Conservation (phyloP, 1,140 invertebrate species). For the Drosophila truncata region DNA sequence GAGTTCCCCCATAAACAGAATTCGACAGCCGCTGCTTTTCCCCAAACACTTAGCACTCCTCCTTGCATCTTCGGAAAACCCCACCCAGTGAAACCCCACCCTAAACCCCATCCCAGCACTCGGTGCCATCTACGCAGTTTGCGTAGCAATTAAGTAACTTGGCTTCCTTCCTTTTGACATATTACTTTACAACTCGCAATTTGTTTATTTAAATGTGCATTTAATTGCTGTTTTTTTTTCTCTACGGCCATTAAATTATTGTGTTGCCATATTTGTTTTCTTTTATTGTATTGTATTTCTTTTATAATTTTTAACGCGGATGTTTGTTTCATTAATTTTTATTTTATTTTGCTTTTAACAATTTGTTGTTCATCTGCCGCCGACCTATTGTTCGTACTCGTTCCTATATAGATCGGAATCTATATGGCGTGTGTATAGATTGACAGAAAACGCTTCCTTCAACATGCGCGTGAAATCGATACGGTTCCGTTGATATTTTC, state of each 20-base stretch:
- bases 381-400: constrained; percentile 42
- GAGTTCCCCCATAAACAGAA: neutral
- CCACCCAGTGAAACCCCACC: constrained; percentile 5
- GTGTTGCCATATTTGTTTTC: constrained; percentile 12
- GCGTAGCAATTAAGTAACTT: constrained; percentile 41
- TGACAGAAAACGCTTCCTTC: constrained; percentile 39
- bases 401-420: constrained; percentile 43
- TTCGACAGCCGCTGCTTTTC: constrained; percentile 5
- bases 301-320: constrained; percentile 52
- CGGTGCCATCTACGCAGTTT: constrained; percentile 38
- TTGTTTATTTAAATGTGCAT: constrained; percentile 73
- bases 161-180: constrained; percentile 16
- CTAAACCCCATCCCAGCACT: constrained; percentile 1
- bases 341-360: constrained; percentile 40
- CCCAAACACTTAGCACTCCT: constrained; percentile 12
- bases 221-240: constrained; percentile 61
- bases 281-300: constrained; percentile 28
- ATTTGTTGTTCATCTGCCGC: constrained; percentile 50
- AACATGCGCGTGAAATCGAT: constrained; percentile 74
- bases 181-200: constrained; percentile 30
- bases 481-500: constrained; percentile 50
- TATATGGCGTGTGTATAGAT: constrained; percentile 30
- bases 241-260: constrained; percentile 29
- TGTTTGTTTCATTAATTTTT: constrained; percentile 34
- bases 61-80: constrained; percentile 4